A percentile compares a stretch with the other conserved stretches of the same genome.
Evolutionary conservation across 2,113 vertebrate species (phyloP).

Genomic region (Corythornis madagascariensis): DNA sequence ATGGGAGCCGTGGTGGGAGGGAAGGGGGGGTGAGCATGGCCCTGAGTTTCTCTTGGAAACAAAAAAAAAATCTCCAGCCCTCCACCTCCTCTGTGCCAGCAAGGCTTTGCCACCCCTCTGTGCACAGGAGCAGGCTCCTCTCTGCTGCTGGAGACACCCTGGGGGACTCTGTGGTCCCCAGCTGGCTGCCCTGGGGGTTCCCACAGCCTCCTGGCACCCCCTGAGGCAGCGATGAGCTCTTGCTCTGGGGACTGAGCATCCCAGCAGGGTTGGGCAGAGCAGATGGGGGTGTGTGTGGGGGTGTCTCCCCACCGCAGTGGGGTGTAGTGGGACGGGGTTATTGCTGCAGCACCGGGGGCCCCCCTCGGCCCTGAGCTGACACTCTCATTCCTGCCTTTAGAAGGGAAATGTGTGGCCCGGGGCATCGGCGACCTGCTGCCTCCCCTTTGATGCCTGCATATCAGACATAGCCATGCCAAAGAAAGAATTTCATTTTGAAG

Average conservation of each 20-base stretch:
- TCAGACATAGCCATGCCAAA: slow-evolving; percentile 79
- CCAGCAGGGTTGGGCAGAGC: background rate
- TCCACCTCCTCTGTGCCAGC: background rate
- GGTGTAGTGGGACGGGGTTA: background rate
- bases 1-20: slow-evolving; percentile 56
- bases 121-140: accelerated
- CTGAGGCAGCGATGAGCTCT: background rate
- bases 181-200: background rate
- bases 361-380: slow-evolving; percentile 15
- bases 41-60: slow-evolving; percentile 20
- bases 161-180: background rate
- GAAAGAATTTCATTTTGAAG: slow-evolving; percentile 91
- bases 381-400: slow-evolving; percentile 66
- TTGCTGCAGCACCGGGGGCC: background rate
- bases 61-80: background rate
- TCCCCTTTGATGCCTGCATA: slow-evolving; percentile 87
- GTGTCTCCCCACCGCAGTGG: background rate
- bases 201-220: background rate
- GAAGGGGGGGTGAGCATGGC: slow-evolving; percentile 50
- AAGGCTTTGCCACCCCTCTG: background rate
- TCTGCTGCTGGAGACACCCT: accelerated
- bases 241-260: accelerated
- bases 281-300: background rate
- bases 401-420: slow-evolving; percentile 72
- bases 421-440: slow-evolving; percentile 71